Evolutionary conservation across 1,140 invertebrate species (phyloP).

Genomic region (Camponotus floridanus): DNA sequence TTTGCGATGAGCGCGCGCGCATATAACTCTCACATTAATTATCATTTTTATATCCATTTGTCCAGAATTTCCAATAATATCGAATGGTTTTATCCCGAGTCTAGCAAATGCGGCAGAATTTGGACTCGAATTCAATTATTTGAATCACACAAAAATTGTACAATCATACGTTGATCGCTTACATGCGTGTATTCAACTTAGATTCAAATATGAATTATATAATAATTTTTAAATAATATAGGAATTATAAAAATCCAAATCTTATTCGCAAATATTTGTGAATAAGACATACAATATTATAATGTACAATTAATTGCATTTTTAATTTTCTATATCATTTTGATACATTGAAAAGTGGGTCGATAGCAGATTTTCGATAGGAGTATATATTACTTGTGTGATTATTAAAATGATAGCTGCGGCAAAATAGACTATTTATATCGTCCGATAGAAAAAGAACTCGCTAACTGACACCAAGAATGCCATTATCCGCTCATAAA

Average conservation of each 20-base stretch:
- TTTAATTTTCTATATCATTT: no score
- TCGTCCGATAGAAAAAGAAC: not conserved
- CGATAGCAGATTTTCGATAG: not conserved
- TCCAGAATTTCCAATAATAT: slow-evolving; percentile 38
- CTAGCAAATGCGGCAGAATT: not conserved
- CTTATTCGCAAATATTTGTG: not conserved
- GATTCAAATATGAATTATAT: not conserved
- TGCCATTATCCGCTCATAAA: slow-evolving; percentile 55
- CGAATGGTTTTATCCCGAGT: slow-evolving; percentile 30
- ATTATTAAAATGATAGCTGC: slow-evolving; percentile 13
- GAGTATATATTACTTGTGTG: not conserved
- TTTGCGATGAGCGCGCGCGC: slow-evolving; percentile 5
- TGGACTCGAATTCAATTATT: not conserved
- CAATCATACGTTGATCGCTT: not conserved
- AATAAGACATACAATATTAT: no score
- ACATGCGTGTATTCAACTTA: not conserved
- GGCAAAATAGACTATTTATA: not conserved
- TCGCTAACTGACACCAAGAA: slow-evolving; percentile 71
- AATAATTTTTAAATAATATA: not conserved
- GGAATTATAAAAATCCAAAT: not conserved
- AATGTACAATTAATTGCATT: not conserved
- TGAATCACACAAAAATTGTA: slow-evolving; percentile 3
- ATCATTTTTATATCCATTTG: slow-evolving; percentile 45
- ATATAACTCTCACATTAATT: slow-evolving; percentile 4
- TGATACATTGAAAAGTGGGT: not conserved